Evolutionary conservation across 37 sponge, comb jelly and placozoan species (phyloP).

Genomic region (Cliona cf. orientalis): DNA sequence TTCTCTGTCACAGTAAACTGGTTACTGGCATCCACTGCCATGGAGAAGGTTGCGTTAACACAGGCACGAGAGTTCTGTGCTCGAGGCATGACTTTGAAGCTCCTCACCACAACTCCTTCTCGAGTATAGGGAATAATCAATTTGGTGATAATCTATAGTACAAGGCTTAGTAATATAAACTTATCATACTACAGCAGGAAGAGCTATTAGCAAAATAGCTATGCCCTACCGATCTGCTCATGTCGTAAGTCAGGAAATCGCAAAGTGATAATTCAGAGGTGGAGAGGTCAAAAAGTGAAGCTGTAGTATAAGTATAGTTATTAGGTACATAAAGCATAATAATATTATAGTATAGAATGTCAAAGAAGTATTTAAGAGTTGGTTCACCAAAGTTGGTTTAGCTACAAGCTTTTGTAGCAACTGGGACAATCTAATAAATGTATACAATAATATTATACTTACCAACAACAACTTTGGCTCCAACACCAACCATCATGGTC

Average conservation of each 20-base stretch:
- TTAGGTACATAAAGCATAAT: too few relatives aligned
- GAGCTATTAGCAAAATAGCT: too few relatives aligned
- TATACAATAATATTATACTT: too few relatives aligned
- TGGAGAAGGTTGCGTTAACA: constrained; percentile 75
- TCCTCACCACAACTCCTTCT: constrained; percentile 23
- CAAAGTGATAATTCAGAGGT: constrained; percentile 25
- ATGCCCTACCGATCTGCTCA: constrained; percentile 50
- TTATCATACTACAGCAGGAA: neutral
- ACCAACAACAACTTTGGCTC: constrained; percentile 68
- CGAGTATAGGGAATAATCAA: constrained; percentile 56
- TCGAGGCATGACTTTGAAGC: constrained; percentile 78
- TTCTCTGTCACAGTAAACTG: constrained; percentile 21
- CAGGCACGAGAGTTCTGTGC: constrained; percentile 78
- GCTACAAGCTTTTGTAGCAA: too few relatives aligned
- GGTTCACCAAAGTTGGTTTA: too few relatives aligned
- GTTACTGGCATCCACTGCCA: constrained; percentile 29
- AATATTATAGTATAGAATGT: too few relatives aligned
- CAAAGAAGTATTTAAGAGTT: too few relatives aligned
- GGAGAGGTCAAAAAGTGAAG: neutral
- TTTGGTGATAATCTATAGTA: too few relatives aligned
- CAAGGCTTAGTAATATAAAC: too few relatives aligned
- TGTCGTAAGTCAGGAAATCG: constrained; percentile 66
- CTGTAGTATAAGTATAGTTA: too few relatives aligned
- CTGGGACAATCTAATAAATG: too few relatives aligned
- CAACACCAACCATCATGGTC: constrained; percentile 74